A percentile compares a stretch with the other conserved stretches of the same genome.
These are phyloP conservation scores for Ageneiosus marmoratus DNA, from an alignment of 2,113 vertebrate species.

Conservation along the genomic window DNA sequence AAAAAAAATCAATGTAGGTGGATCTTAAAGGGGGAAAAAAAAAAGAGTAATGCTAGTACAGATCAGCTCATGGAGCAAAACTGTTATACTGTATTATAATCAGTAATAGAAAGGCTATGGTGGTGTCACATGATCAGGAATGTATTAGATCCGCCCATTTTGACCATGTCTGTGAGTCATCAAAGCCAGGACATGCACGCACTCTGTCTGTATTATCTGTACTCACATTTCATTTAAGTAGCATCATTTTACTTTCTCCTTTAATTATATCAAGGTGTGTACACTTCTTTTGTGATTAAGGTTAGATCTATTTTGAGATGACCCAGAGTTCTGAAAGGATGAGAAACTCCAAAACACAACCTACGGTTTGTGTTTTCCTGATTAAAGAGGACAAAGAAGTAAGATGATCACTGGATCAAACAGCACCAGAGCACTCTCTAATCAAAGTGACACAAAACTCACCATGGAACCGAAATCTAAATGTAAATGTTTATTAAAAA, in stretches of 20 bases:
- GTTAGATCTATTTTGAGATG: not conserved
- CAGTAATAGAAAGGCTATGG: not conserved
- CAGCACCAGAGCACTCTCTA: not conserved
- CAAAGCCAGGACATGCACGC: not conserved
- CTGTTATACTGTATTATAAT: not conserved
- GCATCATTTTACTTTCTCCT: not conserved
- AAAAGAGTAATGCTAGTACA: not conserved
- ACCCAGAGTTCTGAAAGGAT: not conserved
- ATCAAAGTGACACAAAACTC: not conserved
- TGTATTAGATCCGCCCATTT: not conserved
- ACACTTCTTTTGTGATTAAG: not conserved
- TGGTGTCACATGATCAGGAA: not conserved
- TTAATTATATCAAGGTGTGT: not conserved
- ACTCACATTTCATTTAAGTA: not conserved
- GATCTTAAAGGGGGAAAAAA: too few relatives aligned
- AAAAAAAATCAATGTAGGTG: not conserved
- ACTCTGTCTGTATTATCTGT: not conserved
- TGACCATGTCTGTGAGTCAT: not conserved
- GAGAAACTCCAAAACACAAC: not conserved
- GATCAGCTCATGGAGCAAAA: not conserved
- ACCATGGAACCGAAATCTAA: not conserved
- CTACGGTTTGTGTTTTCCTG: not conserved
- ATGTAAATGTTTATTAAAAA: constrained; percentile 34
- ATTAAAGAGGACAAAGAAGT: not conserved
- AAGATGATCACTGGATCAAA: not conserved